Percentiles rank a stretch among this genome's conserved stretches.
phyloP scores from a whole-genome alignment of 2,888 invertebrate genomes.

The Ormyrus labotus region DNA sequence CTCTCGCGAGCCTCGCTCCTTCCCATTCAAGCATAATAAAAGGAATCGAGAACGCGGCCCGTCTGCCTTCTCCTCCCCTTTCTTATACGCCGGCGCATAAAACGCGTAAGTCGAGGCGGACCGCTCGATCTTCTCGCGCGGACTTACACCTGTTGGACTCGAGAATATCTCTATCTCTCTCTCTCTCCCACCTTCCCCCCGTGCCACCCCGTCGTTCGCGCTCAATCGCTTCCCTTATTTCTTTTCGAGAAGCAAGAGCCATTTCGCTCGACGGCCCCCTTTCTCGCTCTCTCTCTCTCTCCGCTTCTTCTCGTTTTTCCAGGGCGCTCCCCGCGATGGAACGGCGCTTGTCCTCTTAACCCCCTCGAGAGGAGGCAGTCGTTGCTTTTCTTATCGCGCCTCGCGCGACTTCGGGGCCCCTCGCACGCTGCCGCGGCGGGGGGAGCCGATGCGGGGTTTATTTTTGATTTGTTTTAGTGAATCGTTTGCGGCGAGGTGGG shows the following conservation, averaged over 20 bases:
- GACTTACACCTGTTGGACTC: constrained; percentile 74
- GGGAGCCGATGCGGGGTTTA: too few relatives aligned
- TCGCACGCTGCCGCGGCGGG: too few relatives aligned
- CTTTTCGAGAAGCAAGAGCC: constrained; percentile 20
- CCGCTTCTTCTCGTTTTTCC: too few relatives aligned
- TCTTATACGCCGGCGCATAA: constrained; percentile 8
- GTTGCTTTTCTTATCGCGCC: background rate
- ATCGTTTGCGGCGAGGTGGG: too few relatives aligned
- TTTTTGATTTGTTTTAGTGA: too few relatives aligned
- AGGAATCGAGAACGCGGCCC: background rate
- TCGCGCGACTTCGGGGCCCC: too few relatives aligned
- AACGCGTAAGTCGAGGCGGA: constrained; percentile 59
- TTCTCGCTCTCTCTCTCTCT: too few relatives aligned
- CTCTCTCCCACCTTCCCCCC: background rate
- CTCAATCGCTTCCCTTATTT: constrained; percentile 45
- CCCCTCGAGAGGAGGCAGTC: background rate
- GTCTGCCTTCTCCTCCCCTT: background rate
- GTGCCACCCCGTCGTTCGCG: background rate
- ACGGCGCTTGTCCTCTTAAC: constrained; percentile 8
- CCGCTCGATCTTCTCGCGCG: constrained; percentile 63
- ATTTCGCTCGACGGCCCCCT: too few relatives aligned
- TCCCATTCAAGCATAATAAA: too few relatives aligned
- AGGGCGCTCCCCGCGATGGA: too few relatives aligned
- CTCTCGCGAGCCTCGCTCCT: too few relatives aligned
- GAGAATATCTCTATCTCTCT: constrained; percentile 40